Evolutionary conservation across 2,797 vertebrate species (phyloP).

Genomic region (Squalus acanthias): DNA sequence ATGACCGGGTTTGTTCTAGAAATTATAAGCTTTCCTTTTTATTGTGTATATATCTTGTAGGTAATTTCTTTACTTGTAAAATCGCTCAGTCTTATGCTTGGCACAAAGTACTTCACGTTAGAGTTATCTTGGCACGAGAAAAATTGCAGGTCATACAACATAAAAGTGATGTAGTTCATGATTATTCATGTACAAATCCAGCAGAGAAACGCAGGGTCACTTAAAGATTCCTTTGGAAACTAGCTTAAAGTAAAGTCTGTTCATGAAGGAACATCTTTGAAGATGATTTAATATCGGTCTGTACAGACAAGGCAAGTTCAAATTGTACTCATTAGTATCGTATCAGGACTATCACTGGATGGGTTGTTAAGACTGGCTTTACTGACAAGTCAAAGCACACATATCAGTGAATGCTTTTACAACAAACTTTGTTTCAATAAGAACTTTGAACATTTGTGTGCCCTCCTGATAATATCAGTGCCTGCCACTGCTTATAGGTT

Average conservation of each 20-base stretch:
- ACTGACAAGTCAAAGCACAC: neutral
- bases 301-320: neutral
- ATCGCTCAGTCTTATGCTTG: neutral
- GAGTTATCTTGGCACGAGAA: neutral
- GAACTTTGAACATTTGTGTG: neutral
- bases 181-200: neutral
- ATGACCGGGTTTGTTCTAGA: neutral
- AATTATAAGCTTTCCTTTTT: neutral
- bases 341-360: neutral
- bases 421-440: neutral
- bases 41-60: too few relatives aligned
- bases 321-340: slow-evolving; percentile 10
- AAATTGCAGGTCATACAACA: neutral
- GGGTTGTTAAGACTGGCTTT: neutral
- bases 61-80: neutral
- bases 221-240: neutral
- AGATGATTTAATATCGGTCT: neutral
- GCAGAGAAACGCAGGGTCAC: neutral
- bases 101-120: neutral
- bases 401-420: neutral
- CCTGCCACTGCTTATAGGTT: neutral
- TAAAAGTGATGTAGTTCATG: neutral
- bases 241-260: neutral
- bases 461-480: neutral
- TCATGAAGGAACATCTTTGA: neutral